Evolutionary conservation across 2,888 invertebrate species (phyloP), one percentile per base, ranked within the genome.

Genomic region (Laothoe populi): DNA sequence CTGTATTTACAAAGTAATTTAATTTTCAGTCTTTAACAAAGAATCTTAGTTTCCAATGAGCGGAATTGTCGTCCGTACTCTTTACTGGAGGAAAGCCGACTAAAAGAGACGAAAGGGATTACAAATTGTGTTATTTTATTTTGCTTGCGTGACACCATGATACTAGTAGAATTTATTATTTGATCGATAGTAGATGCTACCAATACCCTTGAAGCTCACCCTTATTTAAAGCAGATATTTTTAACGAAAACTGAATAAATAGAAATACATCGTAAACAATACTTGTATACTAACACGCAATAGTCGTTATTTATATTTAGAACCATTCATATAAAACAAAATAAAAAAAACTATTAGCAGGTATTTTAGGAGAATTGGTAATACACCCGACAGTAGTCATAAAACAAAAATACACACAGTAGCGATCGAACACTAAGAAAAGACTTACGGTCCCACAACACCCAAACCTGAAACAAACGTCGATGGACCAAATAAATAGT

Each of bases 101-200:
- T 49, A 16, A 73, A 71, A 73, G 72, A 68, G 73, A 69, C 66
- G 70, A 70, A n/a, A n/a, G n/a, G 71, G 64, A 70, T 75, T 72
- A 74, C 74, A 74, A 74, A 74, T 73, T 75, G 69, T 75, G 70
- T 73, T 73, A n/a, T 48, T 75, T 75, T 73, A 75, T 73, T 71
- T 68, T 62, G 62, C 67, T 74, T 75, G 75, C 75, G 75, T 75
- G 75, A 74, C 69, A 45, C 66, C 64, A 16, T 49, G 66, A 67
- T 74, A 70, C n/a, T n/a, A n/a, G 68, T 72, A 72, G 70, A 73
- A 75, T 75, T 75, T 74, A 74, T 75, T 74, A 72, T 75, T 74
- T 74, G 75, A 74, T 74, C 75, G 68, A 75, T 73, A 67, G 62
- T 64, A 64, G 72, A 74, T 68, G 70, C 66, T 67, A 67, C 67